These are phyloP conservation scores for Tiliacea aurago DNA, from an alignment of 2,888 invertebrate genomes.

Conservation along the genomic window DNA sequence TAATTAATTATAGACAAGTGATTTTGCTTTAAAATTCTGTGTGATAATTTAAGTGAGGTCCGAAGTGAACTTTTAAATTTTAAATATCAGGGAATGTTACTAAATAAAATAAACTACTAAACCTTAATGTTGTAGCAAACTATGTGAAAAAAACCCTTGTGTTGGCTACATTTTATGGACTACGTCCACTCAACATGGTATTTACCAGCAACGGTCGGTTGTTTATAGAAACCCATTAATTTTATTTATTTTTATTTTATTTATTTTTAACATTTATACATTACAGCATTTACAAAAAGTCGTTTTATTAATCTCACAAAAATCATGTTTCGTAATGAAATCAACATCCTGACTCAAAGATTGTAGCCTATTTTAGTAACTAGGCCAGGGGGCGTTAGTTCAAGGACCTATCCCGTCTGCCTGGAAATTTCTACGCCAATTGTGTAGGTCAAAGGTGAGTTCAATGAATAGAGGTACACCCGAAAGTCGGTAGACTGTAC, in stretches of 20 bases:
- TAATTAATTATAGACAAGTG: not conserved
- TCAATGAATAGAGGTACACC: conserved; percentile 23
- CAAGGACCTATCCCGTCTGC: conserved; percentile 34
- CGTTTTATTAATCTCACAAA: not conserved
- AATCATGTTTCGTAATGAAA: conserved; percentile 7
- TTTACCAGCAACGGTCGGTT: not conserved
- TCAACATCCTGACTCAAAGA: conserved; percentile 26
- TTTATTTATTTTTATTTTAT: no score
- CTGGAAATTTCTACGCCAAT: conserved; percentile 33
- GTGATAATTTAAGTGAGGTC: not conserved
- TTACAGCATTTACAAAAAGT: no score
- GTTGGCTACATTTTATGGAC: not conserved
- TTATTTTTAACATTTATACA: no score
- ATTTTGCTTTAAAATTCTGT: not conserved
- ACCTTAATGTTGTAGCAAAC: not conserved
- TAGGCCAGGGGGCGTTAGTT: conserved; percentile 37
- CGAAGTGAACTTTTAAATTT: not conserved
- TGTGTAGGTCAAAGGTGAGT: conserved; percentile 34
- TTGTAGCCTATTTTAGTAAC: conserved; percentile 22
- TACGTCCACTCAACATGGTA: not conserved
- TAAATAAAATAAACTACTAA: not conserved
- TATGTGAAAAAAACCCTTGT: not conserved
- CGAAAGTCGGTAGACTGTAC: conserved; percentile 20
- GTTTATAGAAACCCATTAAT: not conserved
- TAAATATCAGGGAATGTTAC: not conserved